phyloP scores from a whole-genome alignment of 2,888 invertebrate species.

The Sialis fuliginosa region DNA sequence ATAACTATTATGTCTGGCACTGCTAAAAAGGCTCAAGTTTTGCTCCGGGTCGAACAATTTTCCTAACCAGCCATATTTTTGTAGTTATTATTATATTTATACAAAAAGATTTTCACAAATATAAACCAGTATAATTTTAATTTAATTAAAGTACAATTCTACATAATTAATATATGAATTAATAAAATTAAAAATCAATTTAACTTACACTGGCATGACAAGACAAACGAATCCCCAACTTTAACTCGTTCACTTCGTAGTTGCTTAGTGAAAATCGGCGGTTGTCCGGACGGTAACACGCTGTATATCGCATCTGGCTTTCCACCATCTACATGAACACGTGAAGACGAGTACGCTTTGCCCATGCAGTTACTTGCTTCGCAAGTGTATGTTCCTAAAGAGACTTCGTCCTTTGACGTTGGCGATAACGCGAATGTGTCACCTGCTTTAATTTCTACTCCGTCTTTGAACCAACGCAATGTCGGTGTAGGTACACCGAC shows the following conservation, averaged over 20 bases:
- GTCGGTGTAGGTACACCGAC: constrained; percentile 71
- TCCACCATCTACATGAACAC: constrained; percentile 57
- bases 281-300: constrained; percentile 42
- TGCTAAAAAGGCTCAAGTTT: too few species aligned
- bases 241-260: constrained; percentile 55
- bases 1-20: too few species aligned
- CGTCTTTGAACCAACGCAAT: constrained; percentile 62
- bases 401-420: constrained; percentile 68
- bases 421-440: constrained; percentile 78
- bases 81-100: too few species aligned
- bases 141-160: too few species aligned
- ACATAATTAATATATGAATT: too few species aligned
- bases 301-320: constrained; percentile 14
- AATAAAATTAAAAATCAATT: not conserved
- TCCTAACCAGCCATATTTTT: too few species aligned
- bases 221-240: constrained; percentile 56
- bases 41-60: too few species aligned
- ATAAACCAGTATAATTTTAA: too few species aligned
- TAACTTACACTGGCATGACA: constrained; percentile 54
- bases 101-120: too few species aligned
- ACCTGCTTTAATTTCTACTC: constrained; percentile 73
- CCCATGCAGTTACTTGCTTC: constrained; percentile 85
- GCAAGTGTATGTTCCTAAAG: constrained; percentile 73
- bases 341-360: constrained; percentile 62
- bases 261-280: constrained; percentile 62